Percentiles rank a stretch among this genome's conserved stretches.
phyloP scores from a whole-genome alignment of 92 coral and sea anemone species.

The Epizoanthus ramosus region DNA sequence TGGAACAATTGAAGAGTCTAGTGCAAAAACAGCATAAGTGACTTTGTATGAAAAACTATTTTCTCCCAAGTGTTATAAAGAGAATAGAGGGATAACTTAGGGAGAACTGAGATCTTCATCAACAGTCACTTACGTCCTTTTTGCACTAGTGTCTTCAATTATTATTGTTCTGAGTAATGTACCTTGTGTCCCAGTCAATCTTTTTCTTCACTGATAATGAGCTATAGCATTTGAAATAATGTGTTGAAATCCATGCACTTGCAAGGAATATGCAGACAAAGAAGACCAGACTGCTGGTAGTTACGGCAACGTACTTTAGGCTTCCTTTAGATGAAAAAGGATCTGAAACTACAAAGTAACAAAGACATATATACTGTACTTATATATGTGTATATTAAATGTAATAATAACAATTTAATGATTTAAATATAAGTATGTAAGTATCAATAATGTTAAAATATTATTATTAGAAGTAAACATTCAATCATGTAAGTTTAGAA shows the following conservation, averaged over 20 bases:
- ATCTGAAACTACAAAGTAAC: constrained; percentile 22
- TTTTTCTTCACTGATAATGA: constrained; percentile 57
- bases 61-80: too few relatives aligned
- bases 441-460: too few relatives aligned
- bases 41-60: too few relatives aligned
- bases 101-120: too few relatives aligned
- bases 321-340: constrained; percentile 16
- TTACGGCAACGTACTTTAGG: constrained; percentile 16
- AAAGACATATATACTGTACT: background rate
- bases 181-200: constrained; percentile 97
- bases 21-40: too few relatives aligned
- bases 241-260: constrained; percentile 65
- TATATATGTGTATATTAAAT: background rate
- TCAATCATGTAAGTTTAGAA: too few relatives aligned
- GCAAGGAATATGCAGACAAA: constrained; percentile 48
- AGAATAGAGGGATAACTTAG: too few relatives aligned
- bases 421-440: too few relatives aligned
- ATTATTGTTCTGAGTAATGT: background rate
- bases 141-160: too few relatives aligned
- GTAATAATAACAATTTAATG: too few relatives aligned
- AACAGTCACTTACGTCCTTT: too few relatives aligned
- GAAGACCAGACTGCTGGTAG: constrained; percentile 40
- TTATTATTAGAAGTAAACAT: too few relatives aligned
- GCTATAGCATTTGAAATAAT: constrained; percentile 48
- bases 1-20: background rate